phyloP scores from a whole-genome alignment of 2,888 invertebrate genomes.

The Heliconius ethilla region DNA sequence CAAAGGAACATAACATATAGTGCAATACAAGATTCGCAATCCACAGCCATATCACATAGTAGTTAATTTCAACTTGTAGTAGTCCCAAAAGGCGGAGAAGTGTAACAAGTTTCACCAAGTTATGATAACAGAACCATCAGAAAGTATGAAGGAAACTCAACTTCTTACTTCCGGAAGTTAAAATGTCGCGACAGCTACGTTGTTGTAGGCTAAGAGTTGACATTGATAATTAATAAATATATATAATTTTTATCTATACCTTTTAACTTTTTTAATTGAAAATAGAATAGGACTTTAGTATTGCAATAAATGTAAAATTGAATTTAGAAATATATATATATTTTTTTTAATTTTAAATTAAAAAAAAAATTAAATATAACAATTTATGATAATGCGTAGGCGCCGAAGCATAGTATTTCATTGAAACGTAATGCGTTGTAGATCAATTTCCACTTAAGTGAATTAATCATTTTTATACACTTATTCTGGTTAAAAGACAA shows the following conservation, averaged over 20 bases:
- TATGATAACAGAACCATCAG: slow-evolving; percentile 51
- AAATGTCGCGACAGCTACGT: slow-evolving; percentile 46
- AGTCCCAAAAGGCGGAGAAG: slow-evolving; percentile 44
- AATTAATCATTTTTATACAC: too few relatives aligned
- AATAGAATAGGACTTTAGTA: neutral
- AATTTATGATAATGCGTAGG: too few relatives aligned
- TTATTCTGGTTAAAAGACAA: too few relatives aligned
- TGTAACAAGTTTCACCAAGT: slow-evolving; percentile 48
- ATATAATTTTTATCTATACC: neutral
- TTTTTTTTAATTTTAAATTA: too few relatives aligned
- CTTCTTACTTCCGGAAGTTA: slow-evolving; percentile 49
- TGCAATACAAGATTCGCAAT: slow-evolving; percentile 12
- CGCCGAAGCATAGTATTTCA: too few relatives aligned
- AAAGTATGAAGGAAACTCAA: slow-evolving; percentile 49
- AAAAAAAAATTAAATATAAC: too few relatives aligned
- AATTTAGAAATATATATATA: too few relatives aligned
- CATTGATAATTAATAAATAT: neutral
- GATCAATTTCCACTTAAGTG: too few relatives aligned
- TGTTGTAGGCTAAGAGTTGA: slow-evolving; percentile 37
- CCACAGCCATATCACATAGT: slow-evolving; percentile 25
- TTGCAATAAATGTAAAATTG: too few relatives aligned
- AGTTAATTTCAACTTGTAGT: slow-evolving; percentile 37
- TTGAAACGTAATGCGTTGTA: too few relatives aligned
- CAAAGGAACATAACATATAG: neutral
- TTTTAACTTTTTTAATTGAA: neutral